Conservation (phyloP, 2,888 invertebrate species). For the Diplazon laetatorius region DNA sequence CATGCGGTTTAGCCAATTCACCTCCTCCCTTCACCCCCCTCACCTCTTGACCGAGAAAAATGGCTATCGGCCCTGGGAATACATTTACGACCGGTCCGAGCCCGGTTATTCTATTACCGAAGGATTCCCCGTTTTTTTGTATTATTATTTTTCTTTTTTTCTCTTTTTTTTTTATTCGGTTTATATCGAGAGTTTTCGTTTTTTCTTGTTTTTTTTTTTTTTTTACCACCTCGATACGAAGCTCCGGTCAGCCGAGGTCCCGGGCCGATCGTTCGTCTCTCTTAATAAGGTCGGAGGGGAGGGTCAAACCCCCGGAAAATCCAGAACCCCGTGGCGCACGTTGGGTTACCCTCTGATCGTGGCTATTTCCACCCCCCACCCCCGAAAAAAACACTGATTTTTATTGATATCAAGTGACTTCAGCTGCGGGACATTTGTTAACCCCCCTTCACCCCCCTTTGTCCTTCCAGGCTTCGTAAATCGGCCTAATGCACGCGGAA, state of each 20-base stretch:
- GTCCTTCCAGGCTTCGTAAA: constrained; percentile 22
- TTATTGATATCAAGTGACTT: constrained; percentile 54
- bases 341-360: constrained; percentile 12
- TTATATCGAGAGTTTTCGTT: constrained; percentile 71
- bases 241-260: constrained; percentile 57
- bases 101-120: constrained; percentile 82
- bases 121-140: constrained; percentile 69
- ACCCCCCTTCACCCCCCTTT: too few species aligned
- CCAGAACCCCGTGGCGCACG: constrained; percentile 27
- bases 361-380: constrained; percentile 9
- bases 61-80: constrained; percentile 82
- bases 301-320: constrained; percentile 65
- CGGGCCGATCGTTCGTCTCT: constrained; percentile 73
- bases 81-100: constrained; percentile 82
- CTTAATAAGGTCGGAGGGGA: constrained; percentile 76
- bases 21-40: too few species aligned
- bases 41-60: constrained; percentile 83
- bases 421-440: constrained; percentile 38
- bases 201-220: constrained; percentile 59
- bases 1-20: constrained; percentile 80
- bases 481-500: constrained; percentile 6
- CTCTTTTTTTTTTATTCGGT: constrained; percentile 77
- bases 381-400: constrained; percentile 62
- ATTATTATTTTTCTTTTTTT: constrained; percentile 72
- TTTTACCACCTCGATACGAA: constrained; percentile 33